Conservation (phyloP, 1,140 invertebrate genomes). For the Ips nitidus region DNA sequence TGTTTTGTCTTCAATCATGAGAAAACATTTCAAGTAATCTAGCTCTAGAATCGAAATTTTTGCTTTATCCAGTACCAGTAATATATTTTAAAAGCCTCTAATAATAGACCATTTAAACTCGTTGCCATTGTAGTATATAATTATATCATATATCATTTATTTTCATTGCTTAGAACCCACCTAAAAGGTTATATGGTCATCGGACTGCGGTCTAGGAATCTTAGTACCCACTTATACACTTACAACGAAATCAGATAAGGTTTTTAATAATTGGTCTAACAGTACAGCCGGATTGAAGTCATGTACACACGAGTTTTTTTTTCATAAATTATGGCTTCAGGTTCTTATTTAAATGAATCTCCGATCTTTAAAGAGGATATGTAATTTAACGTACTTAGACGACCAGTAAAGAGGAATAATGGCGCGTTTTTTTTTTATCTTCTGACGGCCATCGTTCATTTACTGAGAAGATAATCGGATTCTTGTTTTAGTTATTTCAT, state of each 20-base stretch:
- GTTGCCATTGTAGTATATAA: conserved; percentile 26
- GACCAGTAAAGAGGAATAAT: conserved; percentile 19
- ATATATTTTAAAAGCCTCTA: conserved; percentile 27
- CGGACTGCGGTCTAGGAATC: conserved; percentile 27
- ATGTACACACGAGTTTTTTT: conserved; percentile 39
- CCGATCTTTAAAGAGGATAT: conserved; percentile 18
- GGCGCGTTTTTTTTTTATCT: conserved; percentile 4
- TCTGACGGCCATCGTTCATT: conserved; percentile 1
- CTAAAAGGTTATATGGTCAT: conserved; percentile 31
- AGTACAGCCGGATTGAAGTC: conserved; percentile 37
- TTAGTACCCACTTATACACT: conserved; percentile 33
- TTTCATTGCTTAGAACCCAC: conserved; percentile 31
- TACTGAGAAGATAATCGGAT: neutral
- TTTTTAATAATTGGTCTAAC: conserved; percentile 43
- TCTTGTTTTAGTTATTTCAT: neutral
- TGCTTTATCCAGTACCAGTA: conserved; percentile 3
- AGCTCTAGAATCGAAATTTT: neutral
- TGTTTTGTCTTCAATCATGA: conserved; percentile 1
- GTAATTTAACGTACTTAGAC: conserved; percentile 23
- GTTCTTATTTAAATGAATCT: conserved; percentile 40
- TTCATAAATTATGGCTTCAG: conserved; percentile 35
- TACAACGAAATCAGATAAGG: conserved; percentile 40
- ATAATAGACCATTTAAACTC: conserved; percentile 28
- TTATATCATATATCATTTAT: conserved; percentile 32
- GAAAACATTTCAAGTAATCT: neutral